A percentile compares a stretch with the other conserved stretches of the same genome.
phyloP scores from a whole-genome alignment of 2,113 vertebrate species.

The Okapia johnstoni region DNA sequence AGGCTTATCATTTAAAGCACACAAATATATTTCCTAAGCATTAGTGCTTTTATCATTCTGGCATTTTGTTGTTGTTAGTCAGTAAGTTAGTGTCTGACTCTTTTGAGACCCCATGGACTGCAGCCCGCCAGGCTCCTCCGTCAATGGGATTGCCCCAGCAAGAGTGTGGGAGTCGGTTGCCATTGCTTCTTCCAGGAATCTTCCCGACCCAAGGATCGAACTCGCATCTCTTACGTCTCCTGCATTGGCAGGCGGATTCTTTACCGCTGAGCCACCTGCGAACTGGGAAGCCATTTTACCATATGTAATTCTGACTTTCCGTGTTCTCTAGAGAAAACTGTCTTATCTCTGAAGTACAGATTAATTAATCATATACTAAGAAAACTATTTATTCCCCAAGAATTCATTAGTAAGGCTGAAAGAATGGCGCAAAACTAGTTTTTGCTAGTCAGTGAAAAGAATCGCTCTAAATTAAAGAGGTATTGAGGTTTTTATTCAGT shows the following conservation, averaged over 20 bases:
- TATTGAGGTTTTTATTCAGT: background rate
- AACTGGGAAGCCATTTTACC: background rate
- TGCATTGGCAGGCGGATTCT: background rate
- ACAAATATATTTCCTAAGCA: background rate
- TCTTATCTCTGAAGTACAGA: background rate
- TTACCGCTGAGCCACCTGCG: background rate
- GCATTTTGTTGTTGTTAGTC: background rate
- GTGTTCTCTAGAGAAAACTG: background rate
- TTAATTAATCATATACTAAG: background rate
- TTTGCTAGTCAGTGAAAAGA: background rate
- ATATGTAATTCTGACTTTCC: background rate
- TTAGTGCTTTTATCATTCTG: background rate
- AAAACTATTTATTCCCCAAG: background rate
- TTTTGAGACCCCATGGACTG: background rate
- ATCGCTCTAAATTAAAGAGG: background rate
- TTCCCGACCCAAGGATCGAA: background rate
- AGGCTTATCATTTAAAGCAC: background rate
- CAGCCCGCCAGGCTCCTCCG: fast-evolving
- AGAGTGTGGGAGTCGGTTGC: background rate
- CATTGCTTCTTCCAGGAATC: background rate
- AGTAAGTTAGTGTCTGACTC: background rate
- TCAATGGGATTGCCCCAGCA: background rate
- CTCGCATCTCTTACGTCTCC: background rate
- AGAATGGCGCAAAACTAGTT: background rate
- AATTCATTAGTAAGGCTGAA: background rate